phyloP scores from a whole-genome alignment of 1,140 invertebrate genomes.

The Atta cephalotes region DNA sequence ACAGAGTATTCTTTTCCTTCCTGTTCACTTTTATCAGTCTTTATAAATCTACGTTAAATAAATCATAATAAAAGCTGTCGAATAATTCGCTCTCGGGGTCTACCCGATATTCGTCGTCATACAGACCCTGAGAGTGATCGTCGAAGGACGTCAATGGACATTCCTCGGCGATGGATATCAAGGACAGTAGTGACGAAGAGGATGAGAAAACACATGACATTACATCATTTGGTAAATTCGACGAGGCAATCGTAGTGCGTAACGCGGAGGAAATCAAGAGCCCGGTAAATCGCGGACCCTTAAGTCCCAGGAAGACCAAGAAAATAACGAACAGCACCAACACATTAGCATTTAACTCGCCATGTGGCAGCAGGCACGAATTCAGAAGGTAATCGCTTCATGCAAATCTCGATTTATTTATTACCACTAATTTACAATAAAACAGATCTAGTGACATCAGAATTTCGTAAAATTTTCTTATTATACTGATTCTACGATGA shows the following conservation, averaged over 20 bases:
- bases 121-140: conserved; percentile 45
- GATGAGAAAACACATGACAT: conserved; percentile 72
- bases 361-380: conserved; percentile 65
- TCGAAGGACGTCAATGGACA: conserved; percentile 41
- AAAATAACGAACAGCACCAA: conserved; percentile 70
- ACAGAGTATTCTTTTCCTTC: background rate
- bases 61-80: background rate
- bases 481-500: too few relatives aligned
- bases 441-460: background rate
- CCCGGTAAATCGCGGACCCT: conserved; percentile 75
- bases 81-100: background rate
- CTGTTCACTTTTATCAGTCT: background rate
- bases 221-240: conserved; percentile 82
- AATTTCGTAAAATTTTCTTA: background rate
- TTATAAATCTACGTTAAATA: conserved; percentile 5
- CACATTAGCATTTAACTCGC: conserved; percentile 74
- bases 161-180: conserved; percentile 70
- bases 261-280: conserved; percentile 83
- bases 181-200: conserved; percentile 81
- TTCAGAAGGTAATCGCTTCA: conserved; percentile 72
- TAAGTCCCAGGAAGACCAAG: conserved; percentile 67
- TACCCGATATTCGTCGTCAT: conserved; percentile 5
- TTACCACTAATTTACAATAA: background rate
- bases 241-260: conserved; percentile 82
- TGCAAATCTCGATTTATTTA: background rate